A percentile compares a stretch with the other conserved stretches of the same genome.
phyloP scores from a whole-genome alignment of 2,113 vertebrate genomes.

The Lepidothrix coronata region DNA sequence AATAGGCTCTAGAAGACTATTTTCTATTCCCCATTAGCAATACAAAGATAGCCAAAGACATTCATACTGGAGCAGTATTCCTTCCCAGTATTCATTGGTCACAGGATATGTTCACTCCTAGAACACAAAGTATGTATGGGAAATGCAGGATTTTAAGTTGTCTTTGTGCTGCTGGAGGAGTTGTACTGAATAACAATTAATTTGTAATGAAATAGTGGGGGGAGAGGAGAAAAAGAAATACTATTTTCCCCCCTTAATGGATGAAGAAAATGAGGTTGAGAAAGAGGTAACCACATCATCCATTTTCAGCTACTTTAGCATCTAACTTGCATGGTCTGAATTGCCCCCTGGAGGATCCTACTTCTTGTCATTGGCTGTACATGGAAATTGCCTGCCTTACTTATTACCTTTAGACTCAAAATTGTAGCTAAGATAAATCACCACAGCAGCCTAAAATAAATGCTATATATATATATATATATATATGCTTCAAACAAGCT shows the following conservation, averaged over 20 bases:
- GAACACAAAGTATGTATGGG: background rate
- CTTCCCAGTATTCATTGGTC: background rate
- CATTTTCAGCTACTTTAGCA: constrained; percentile 23
- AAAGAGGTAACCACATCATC: background rate
- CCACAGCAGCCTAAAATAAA: background rate
- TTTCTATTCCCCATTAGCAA: background rate
- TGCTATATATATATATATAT: background rate
- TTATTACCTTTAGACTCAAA: constrained; percentile 33
- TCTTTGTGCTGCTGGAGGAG: background rate
- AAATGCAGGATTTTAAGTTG: background rate
- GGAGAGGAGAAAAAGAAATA: background rate
- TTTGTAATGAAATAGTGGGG: background rate
- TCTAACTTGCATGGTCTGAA: constrained; percentile 21
- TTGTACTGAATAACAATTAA: background rate
- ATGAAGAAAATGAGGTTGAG: constrained; percentile 16
- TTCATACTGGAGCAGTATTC: background rate
- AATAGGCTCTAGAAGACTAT: background rate
- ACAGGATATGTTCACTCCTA: background rate
- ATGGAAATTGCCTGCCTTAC: constrained; percentile 1
- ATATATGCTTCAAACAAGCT: background rate
- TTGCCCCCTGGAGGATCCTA: constrained; percentile 11
- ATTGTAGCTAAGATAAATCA: constrained; percentile 30
- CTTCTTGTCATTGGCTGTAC: background rate
- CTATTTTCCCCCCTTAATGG: background rate
- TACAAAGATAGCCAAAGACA: background rate